Evolutionary conservation across 2,888 invertebrate species (phyloP), one percentile per base, ranked within the genome.

Genomic region (Drosophila melanocephala): DNA sequence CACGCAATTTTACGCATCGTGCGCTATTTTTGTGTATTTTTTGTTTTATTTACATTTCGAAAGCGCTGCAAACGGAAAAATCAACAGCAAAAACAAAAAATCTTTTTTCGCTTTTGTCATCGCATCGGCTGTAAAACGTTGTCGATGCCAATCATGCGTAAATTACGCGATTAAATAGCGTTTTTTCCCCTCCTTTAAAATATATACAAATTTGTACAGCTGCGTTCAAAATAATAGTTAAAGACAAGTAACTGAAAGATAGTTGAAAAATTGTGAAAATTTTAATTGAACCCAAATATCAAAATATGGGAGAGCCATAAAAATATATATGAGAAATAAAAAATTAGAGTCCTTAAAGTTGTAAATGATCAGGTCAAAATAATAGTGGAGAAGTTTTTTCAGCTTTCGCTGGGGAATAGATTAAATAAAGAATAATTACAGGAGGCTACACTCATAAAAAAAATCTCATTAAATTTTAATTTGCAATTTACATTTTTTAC

Each of bases 161-260:
- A 87, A 86, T 90, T 86, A 90, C 90, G 87, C 90, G 87, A 89
- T 87, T 88, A 87, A 90, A 87, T 89, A 81, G 67, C 81, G 77
- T 83, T 84, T 84, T 76, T 88, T 80, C 82, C 32, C 61, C 75
- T 66, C 75, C 78, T 67, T 7, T 4, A 22, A 47, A 22, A 47
- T 14, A 47, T 7, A 9, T 9, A 16, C 16, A 47, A 47, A 26
- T 26, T 16, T 47, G 22, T 26, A 47, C 47, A 22, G 26, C 14
- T 9, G 47, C 16, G 16, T 26, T 26, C 77, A 83, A 83, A 87
- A 74, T 53, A 68, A 47, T 47, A 26, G 47, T 47, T 26, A 16
- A 22, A 22, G 4, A 5, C 22, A 12, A 42, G 2, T 12, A 5
- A 1, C 12, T 16, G 16, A 47, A 47, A 7, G 1, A 22, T 47